phyloP scores from a whole-genome alignment of 2,888 invertebrate genomes.

The Agonum fuliginosum region DNA sequence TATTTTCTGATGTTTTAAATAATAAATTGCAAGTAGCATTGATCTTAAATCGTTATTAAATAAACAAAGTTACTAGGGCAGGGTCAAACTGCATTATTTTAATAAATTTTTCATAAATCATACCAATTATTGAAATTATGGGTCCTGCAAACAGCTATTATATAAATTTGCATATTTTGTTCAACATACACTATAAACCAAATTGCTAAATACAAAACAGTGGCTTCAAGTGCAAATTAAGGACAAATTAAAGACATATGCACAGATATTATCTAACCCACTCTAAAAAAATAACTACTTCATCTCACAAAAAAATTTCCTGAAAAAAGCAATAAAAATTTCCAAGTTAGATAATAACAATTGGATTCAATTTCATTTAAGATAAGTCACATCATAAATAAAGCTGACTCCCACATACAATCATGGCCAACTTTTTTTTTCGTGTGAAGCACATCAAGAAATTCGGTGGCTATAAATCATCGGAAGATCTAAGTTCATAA shows the following conservation, averaged over 20 bases:
- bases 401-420: constrained; percentile 19
- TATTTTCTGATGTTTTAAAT: too few species aligned
- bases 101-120: constrained; percentile 37
- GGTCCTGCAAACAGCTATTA: not conserved
- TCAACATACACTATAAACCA: not conserved
- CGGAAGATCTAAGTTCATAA: constrained; percentile 16
- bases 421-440: constrained; percentile 36
- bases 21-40: too few species aligned
- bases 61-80: constrained; percentile 9
- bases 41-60: not conserved
- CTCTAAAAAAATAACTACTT: constrained; percentile 8
- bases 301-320: not conserved
- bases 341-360: constrained; percentile 31
- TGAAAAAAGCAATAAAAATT: constrained; percentile 38
- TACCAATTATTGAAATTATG: constrained; percentile 23
- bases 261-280: not conserved
- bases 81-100: constrained; percentile 33
- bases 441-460: constrained; percentile 21
- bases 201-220: not conserved
- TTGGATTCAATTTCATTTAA: constrained; percentile 22
- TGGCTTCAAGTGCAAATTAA: constrained; percentile 23
- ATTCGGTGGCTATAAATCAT: constrained; percentile 29
- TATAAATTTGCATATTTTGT: constrained; percentile 22
- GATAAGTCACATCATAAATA: constrained; percentile 37
- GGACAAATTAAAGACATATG: not conserved